Conservation (phyloP, 1,140 invertebrate genomes). For the Apis laboriosa region DNA sequence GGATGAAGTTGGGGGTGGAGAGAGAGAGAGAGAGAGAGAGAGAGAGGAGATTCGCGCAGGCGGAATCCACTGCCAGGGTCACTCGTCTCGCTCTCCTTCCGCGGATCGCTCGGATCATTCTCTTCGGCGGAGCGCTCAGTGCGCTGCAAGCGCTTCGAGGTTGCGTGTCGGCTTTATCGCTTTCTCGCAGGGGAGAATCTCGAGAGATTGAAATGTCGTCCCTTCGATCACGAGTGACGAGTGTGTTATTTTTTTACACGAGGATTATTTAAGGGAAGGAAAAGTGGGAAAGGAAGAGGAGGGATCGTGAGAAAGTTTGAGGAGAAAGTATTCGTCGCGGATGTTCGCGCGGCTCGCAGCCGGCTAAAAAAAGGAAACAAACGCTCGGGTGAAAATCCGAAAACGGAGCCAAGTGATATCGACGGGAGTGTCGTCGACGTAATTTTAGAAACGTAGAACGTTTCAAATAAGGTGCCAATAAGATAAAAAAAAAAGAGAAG, state of each 20-base stretch:
- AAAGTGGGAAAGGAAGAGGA: too few species aligned
- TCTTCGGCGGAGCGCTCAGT: slow-evolving; percentile 68
- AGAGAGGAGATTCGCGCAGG: slow-evolving; percentile 71
- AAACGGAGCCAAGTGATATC: neutral
- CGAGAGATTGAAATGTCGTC: neutral
- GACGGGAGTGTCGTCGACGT: neutral
- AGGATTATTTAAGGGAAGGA: too few species aligned
- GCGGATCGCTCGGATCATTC: slow-evolving; percentile 47
- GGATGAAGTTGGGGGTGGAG: neutral
- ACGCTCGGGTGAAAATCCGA: neutral
- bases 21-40: slow-evolving; percentile 5
- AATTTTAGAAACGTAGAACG: neutral
- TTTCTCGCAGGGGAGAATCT: neutral
- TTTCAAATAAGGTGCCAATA: slow-evolving; percentile 24
- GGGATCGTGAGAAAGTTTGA: neutral
- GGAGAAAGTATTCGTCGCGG: too few species aligned
- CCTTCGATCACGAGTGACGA: neutral
- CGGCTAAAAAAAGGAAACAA: neutral
- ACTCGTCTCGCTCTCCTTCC: slow-evolving; percentile 60
- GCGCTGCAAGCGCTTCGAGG: slow-evolving; percentile 73
- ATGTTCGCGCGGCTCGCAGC: neutral
- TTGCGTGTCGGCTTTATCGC: slow-evolving; percentile 55
- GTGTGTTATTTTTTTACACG: neutral
- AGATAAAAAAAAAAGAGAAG: neutral
- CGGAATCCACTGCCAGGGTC: slow-evolving; percentile 80